These are phyloP conservation scores for Pangasius djambal DNA, from an alignment of 2,797 vertebrate genomes.

Conservation along the genomic window DNA sequence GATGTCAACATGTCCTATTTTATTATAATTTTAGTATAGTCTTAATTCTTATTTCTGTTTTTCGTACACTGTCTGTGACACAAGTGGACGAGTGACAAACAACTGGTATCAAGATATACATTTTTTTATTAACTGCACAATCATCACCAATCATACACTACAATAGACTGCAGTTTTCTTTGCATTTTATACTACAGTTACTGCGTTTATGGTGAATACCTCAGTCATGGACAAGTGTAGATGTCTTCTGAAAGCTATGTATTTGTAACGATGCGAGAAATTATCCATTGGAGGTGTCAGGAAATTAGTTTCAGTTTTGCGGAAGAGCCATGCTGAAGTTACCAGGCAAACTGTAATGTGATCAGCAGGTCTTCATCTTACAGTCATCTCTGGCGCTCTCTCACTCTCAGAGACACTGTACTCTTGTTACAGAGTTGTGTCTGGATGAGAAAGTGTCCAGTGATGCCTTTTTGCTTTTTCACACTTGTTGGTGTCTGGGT, in stretches of 20 bases:
- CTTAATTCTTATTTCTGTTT: not conserved
- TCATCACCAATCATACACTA: not conserved
- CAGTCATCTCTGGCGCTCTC: conserved; percentile 16
- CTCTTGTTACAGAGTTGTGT: conserved; percentile 30
- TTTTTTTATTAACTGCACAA: not conserved
- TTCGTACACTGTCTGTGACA: not conserved
- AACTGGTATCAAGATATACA: not conserved
- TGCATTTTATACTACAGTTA: not conserved
- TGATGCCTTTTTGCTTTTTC: conserved; percentile 10
- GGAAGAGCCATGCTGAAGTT: conserved; percentile 11
- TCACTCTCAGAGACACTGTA: conserved; percentile 12
- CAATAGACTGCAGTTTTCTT: not conserved
- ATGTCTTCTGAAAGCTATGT: not conserved
- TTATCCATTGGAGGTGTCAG: not conserved
- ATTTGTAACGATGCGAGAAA: not conserved
- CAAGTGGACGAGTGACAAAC: not conserved
- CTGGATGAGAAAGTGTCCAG: not conserved
- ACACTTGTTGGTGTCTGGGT: conserved; percentile 17
- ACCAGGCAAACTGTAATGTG: conserved; percentile 41
- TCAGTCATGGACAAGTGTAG: not conserved
- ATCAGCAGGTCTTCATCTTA: conserved; percentile 35
- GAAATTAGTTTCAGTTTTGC: not conserved
- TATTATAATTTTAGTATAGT: not conserved
- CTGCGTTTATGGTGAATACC: not conserved
- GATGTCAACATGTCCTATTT: not conserved